phyloP scores from a whole-genome alignment of 2,797 vertebrate species.

The Valencia hispanica region DNA sequence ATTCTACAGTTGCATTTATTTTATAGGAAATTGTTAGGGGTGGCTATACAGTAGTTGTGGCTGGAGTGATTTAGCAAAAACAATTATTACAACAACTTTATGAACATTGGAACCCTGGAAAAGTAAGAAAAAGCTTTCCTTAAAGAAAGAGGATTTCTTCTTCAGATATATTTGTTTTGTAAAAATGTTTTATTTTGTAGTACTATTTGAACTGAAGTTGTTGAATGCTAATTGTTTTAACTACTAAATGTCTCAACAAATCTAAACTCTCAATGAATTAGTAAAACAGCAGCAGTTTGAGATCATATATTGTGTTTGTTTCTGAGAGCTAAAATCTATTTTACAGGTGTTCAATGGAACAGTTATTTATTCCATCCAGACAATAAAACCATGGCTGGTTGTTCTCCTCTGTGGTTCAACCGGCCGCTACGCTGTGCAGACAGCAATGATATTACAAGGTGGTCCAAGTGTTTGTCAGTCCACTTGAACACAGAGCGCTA shows the following conservation, averaged over 20 bases:
- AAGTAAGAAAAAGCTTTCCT: too few species aligned
- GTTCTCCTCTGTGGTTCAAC: not conserved
- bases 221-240: too few species aligned
- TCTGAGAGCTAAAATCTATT: not conserved
- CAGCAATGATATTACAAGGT: not conserved
- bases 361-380: not conserved
- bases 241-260: too few species aligned
- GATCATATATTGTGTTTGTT: not conserved
- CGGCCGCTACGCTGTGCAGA: not conserved
- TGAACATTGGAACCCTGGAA: too few species aligned
- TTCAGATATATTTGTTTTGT: too few species aligned
- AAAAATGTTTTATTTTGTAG: too few species aligned
- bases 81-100: too few species aligned
- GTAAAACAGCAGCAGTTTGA: not conserved
- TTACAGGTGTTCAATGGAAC: not conserved
- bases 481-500: not conserved
- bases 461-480: not conserved
- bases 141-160: too few species aligned
- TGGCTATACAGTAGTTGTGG: not conserved
- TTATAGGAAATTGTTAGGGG: not conserved
- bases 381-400: not conserved
- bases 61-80: not conserved
- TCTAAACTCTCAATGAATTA: too few species aligned
- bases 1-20: not conserved
- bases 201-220: too few species aligned